Evolutionary conservation across 2,113 vertebrate species (phyloP), one percentile per base, ranked within the genome.

Genomic region (Cavia aperea): DNA sequence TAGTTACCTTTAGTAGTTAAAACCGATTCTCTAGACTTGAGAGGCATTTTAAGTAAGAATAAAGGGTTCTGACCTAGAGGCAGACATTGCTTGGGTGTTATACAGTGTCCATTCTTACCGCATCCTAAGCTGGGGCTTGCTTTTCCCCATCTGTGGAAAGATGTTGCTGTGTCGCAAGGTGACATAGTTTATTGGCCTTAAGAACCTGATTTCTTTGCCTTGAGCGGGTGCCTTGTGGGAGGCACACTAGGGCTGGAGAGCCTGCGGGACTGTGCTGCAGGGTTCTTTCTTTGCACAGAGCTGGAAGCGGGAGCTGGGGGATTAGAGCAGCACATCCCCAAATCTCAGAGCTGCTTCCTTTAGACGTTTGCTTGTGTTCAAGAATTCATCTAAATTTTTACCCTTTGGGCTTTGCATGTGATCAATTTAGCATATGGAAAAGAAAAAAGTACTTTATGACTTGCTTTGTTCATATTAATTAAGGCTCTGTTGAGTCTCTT

Each of bases 401-500:
- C 49, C 10, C 7, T 46, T 66, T 65, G 36, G 39, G 54, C 39
- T 93, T 90, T 91, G 36, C 56, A 23, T 29, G 39, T n/a, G n/a
- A 36, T 65, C 51, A 79, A 10, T 70, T 88, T 63, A 86, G 46
- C 46, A 84, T 10, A 1, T 33, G 14, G 86, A 58, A 79, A 43
- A 87, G 60, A 83, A 54, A 86, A 89, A 56, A 49, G 3, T 66
- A 24, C 85, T 94, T 83, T 58, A 54, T 3, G 6, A 68, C 24
- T 82, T 79, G 54, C 39, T 94, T 87, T 95, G 94, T n/a, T 86
- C 39, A 6, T 88, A 18, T 88, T 94, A 70, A 68, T 88, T 85
- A 84, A 72, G 84, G 31, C 54, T 94, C 39, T 43, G 10, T 73
- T 75, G 43, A 70, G 56, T 77, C 11, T 51, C 18, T 54, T 91